These are phyloP conservation scores for Anoplolepis gracilipes DNA, from an alignment of 1,140 invertebrate species.

Conservation along the genomic window DNA sequence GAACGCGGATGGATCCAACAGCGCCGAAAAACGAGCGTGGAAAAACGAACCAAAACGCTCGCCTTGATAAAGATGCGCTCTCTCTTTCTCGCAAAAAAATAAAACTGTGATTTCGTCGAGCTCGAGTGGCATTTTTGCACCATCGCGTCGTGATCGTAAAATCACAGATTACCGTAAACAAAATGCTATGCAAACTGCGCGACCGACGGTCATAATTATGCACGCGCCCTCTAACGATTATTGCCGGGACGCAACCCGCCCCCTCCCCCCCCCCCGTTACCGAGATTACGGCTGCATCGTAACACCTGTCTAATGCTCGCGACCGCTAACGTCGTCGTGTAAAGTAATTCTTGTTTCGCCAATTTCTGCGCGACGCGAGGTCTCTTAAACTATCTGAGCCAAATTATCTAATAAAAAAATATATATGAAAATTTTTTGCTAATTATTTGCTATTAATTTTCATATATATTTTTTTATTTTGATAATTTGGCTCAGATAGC, in stretches of 20 bases:
- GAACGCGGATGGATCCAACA: background rate
- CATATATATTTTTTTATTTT: too few relatives aligned
- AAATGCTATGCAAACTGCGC: constrained; percentile 58
- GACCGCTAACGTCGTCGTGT: constrained; percentile 41
- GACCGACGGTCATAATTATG: constrained; percentile 46
- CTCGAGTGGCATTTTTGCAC: constrained; percentile 33
- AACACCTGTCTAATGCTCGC: constrained; percentile 58
- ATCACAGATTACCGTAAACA: constrained; percentile 42
- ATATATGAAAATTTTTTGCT: too few relatives aligned
- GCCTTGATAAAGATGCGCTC: background rate
- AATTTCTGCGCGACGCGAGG: constrained; percentile 28
- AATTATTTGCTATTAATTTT: too few relatives aligned
- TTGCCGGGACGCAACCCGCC: constrained; percentile 21
- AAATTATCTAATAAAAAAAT: too few relatives aligned
- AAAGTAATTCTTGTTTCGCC: constrained; percentile 51
- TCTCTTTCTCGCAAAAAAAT: background rate
- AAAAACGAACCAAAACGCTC: too few relatives aligned
- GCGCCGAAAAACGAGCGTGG: too few relatives aligned
- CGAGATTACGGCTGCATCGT: constrained; percentile 49
- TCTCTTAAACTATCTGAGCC: too few relatives aligned
- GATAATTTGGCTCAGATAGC: too few relatives aligned
- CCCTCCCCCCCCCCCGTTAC: constrained; percentile 22
- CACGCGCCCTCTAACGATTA: constrained; percentile 57
- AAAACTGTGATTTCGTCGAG: background rate
- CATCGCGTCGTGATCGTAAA: constrained; percentile 32